Evolutionary conservation across 2,888 invertebrate species (phyloP).

Genomic region (Macrosoma leucophasiata): DNA sequence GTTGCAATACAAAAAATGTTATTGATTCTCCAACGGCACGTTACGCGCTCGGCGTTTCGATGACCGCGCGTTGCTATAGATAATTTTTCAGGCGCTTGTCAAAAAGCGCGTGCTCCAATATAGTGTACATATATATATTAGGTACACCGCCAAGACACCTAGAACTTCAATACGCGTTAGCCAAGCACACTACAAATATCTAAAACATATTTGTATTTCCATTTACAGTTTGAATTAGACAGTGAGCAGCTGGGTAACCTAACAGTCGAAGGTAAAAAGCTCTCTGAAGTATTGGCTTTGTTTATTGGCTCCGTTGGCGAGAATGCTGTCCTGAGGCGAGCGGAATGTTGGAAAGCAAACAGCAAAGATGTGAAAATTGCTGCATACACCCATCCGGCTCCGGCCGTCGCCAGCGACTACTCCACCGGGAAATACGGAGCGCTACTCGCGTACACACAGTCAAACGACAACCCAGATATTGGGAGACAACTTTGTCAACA

Average conservation of each 20-base stretch:
- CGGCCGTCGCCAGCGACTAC: constrained; percentile 58
- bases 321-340: constrained; percentile 88
- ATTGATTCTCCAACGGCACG: no score
- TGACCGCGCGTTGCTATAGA: no score
- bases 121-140: no score
- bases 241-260: constrained; percentile 80
- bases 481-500: constrained; percentile 92
- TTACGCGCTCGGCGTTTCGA: no score
- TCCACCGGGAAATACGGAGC: constrained; percentile 91
- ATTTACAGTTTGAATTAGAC: constrained; percentile 76
- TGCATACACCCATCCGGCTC: constrained; percentile 88
- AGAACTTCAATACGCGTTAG: no score
- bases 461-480: constrained; percentile 56
- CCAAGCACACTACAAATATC: no score
- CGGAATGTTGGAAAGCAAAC: constrained; percentile 82
- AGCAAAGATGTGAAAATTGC: constrained; percentile 68
- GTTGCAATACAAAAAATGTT: no score
- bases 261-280: constrained; percentile 76
- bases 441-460: constrained; percentile 81
- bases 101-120: no score
- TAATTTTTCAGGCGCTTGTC: no score
- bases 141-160: no score
- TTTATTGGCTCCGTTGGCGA: constrained; percentile 93
- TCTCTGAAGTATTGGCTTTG: constrained; percentile 88
- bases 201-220: no score